A percentile compares a stretch with the other conserved stretches of the same genome.
Evolutionary conservation across 2,797 vertebrate genomes (phyloP).

Genomic region (Amblyraja radiata): DNA sequence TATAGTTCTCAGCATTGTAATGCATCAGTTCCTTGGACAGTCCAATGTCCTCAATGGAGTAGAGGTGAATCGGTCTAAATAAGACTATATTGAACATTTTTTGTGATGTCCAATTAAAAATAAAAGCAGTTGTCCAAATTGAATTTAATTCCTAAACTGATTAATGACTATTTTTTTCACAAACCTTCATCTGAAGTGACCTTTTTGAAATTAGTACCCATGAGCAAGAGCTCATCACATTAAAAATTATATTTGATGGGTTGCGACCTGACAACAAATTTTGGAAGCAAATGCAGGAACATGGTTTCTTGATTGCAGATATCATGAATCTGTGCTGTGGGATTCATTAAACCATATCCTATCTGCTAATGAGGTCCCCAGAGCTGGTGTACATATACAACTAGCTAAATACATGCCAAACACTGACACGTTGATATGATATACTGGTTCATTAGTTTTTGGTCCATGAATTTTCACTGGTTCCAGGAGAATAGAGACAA

Average conservation of each 20-base stretch:
- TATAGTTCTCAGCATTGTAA: too few species aligned
- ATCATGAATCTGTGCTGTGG: neutral
- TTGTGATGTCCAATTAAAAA: neutral
- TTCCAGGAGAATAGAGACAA: too few species aligned
- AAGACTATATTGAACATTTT: neutral
- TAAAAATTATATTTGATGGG: neutral
- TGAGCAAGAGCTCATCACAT: neutral
- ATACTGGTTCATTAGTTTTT: neutral
- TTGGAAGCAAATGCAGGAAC: neutral
- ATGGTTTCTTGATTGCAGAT: neutral
- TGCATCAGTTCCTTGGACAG: too few species aligned
- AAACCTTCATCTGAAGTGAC: neutral
- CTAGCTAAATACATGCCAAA: neutral
- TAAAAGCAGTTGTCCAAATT: neutral
- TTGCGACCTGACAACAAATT: neutral
- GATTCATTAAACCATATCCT: conserved; percentile 24
- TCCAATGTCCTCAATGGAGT: too few species aligned
- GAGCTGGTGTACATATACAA: neutral
- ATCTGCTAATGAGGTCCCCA: neutral
- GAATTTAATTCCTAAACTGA: neutral
- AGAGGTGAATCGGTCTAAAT: too few species aligned
- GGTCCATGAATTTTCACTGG: neutral
- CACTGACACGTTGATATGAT: neutral
- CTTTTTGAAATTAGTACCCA: neutral
- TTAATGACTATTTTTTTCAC: neutral